Percentiles rank a stretch among this genome's conserved stretches.
Evolutionary conservation across 2,888 invertebrate species (phyloP).

Genomic region (Hymenopus coronatus): DNA sequence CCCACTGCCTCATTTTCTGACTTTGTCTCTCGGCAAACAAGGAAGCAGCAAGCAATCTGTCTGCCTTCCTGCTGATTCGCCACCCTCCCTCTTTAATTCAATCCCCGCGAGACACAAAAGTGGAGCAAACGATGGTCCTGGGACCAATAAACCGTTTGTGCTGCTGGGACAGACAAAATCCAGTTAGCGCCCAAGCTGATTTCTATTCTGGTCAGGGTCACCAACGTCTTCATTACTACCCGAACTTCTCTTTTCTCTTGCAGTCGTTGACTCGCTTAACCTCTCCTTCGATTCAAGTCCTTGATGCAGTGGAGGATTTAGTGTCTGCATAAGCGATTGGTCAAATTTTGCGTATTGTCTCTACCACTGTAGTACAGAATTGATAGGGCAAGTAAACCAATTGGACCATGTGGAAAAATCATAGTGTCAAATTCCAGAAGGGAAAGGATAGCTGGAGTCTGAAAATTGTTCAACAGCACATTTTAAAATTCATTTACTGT

Average conservation of each 20-base stretch:
- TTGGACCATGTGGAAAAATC: too few species aligned
- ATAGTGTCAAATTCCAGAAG: too few species aligned
- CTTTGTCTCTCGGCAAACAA: neutral
- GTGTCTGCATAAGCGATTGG: too few species aligned
- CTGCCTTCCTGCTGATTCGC: constrained; percentile 2
- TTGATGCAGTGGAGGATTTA: too few species aligned
- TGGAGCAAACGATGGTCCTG: constrained; percentile 38
- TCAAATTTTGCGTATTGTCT: too few species aligned
- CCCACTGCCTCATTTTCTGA: neutral
- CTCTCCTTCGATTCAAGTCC: too few species aligned
- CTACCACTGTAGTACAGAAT: too few species aligned
- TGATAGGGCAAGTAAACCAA: too few species aligned
- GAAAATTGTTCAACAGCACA: too few species aligned
- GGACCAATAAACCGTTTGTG: constrained; percentile 31
- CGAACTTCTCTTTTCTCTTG: neutral
- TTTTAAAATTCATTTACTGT: too few species aligned
- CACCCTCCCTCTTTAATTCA: constrained; percentile 26
- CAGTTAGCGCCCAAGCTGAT: constrained; percentile 22
- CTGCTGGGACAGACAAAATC: constrained; percentile 27
- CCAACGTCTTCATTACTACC: neutral
- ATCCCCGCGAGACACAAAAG: constrained; percentile 26
- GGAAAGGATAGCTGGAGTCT: too few species aligned
- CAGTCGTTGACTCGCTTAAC: neutral
- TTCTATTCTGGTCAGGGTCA: neutral
- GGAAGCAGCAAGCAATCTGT: constrained; percentile 16